Conservation (phyloP, 2,113 vertebrate species). For the Chamaea fasciata region DNA sequence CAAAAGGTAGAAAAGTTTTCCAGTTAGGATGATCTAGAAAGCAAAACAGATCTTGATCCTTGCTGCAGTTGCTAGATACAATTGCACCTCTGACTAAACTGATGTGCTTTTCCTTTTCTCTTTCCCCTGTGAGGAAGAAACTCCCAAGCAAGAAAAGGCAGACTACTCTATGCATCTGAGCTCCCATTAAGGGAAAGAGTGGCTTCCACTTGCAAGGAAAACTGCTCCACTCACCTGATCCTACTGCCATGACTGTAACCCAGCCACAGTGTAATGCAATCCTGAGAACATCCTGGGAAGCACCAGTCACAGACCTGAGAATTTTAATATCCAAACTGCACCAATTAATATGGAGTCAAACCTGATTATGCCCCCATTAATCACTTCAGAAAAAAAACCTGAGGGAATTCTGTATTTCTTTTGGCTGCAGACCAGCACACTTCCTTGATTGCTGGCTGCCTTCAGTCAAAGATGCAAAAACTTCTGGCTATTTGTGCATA, state of each 20-base stretch:
- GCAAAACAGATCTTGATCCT: neutral
- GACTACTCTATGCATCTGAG: neutral
- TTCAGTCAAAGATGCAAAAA: neutral
- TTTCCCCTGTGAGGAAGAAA: neutral
- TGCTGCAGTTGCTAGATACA: neutral
- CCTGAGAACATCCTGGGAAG: neutral
- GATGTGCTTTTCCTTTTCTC: neutral
- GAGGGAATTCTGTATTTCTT: conserved; percentile 18
- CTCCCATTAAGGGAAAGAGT: neutral
- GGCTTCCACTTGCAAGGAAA: neutral
- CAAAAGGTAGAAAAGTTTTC: neutral
- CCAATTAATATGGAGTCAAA: neutral
- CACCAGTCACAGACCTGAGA: neutral
- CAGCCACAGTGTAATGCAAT: neutral
- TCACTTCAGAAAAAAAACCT: neutral
- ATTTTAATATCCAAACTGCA: neutral
- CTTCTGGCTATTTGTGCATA: neutral
- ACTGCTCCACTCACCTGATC: neutral
- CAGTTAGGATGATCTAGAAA: neutral
- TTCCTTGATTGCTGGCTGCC: neutral
- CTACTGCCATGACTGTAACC: neutral
- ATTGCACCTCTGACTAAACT: neutral
- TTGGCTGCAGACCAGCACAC: neutral
- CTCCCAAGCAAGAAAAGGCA: neutral
- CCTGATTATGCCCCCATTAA: neutral